These are phyloP conservation scores for Biston betularia DNA, from an alignment of 2,888 invertebrate species.

Conservation along the genomic window DNA sequence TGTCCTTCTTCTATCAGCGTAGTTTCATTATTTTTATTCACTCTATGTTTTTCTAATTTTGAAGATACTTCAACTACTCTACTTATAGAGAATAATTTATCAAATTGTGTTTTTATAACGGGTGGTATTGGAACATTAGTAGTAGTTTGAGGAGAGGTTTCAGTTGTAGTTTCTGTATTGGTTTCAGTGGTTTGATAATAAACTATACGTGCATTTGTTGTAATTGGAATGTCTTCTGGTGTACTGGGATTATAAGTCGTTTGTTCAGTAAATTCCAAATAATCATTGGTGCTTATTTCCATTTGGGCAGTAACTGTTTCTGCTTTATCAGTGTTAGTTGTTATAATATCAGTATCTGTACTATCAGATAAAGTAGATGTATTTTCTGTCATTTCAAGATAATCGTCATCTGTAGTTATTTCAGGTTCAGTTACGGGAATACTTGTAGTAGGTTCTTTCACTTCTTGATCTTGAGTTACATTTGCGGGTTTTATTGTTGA, in stretches of 20 bases:
- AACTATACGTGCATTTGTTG: conserved; percentile 55
- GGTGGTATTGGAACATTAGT: conserved; percentile 61
- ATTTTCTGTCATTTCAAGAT: conserved; percentile 67
- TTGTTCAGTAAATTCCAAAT: conserved; percentile 68
- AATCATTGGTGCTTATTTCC: conserved; percentile 75
- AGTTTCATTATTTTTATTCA: conserved; percentile 85
- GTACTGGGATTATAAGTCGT: conserved; percentile 68
- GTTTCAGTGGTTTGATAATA: conserved; percentile 45
- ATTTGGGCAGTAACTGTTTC: conserved; percentile 67
- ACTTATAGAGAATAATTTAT: conserved; percentile 89
- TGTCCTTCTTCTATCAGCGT: conserved; percentile 82
- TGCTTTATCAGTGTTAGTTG: conserved; percentile 60
- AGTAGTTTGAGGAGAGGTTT: conserved; percentile 49
- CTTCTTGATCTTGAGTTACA: conserved; percentile 49
- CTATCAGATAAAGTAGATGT: conserved; percentile 57
- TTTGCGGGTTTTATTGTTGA: conserved; percentile 35
- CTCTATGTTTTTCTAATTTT: conserved; percentile 86
- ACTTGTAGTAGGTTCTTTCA: conserved; percentile 54
- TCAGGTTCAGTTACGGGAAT: conserved; percentile 54
- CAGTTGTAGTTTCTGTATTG: conserved; percentile 50
- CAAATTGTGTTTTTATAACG: conserved; percentile 79
- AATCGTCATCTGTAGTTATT: conserved; percentile 72
- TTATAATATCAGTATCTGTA: conserved; percentile 57
- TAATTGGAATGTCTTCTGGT: conserved; percentile 48
- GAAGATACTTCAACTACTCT: conserved; percentile 89